These are phyloP conservation scores for Myioborus melanocephalus DNA, from an alignment of 2,797 vertebrate species.

Conservation along the genomic window DNA sequence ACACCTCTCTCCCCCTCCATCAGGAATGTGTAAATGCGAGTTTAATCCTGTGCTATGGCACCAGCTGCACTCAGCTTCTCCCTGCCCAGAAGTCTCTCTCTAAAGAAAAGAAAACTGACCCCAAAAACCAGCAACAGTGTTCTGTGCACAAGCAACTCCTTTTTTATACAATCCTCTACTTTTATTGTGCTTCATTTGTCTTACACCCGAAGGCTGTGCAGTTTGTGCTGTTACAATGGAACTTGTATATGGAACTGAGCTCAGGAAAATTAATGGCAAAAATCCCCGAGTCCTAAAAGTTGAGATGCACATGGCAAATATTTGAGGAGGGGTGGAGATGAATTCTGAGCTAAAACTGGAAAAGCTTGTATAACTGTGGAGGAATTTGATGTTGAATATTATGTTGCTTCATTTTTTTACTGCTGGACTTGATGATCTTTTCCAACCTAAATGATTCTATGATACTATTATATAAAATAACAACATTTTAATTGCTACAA, in stretches of 20 bases:
- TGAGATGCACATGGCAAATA: background rate
- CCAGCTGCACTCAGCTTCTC: background rate
- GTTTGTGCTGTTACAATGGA: background rate
- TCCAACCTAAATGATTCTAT: background rate
- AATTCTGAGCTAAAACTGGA: background rate
- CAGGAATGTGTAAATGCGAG: background rate
- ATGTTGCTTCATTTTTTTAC: background rate
- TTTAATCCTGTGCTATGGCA: background rate
- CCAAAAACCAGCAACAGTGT: background rate
- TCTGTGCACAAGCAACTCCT: background rate
- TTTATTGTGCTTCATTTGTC: background rate
- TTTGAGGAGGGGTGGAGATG: background rate
- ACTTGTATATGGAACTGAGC: background rate
- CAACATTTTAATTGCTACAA: background rate
- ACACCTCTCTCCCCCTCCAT: background rate
- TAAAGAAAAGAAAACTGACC: background rate
- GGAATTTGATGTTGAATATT: background rate
- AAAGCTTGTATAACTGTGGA: background rate
- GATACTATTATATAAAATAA: background rate
- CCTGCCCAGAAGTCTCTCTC: background rate
- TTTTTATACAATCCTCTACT: background rate
- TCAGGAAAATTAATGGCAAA: background rate
- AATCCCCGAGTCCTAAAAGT: background rate
- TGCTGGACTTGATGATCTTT: background rate
- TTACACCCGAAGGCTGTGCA: background rate